A percentile compares a stretch with the other conserved stretches of the same genome.
Conservation (phyloP, 2,888 invertebrate genomes). For the Harpagoxenus sublaevis region DNA sequence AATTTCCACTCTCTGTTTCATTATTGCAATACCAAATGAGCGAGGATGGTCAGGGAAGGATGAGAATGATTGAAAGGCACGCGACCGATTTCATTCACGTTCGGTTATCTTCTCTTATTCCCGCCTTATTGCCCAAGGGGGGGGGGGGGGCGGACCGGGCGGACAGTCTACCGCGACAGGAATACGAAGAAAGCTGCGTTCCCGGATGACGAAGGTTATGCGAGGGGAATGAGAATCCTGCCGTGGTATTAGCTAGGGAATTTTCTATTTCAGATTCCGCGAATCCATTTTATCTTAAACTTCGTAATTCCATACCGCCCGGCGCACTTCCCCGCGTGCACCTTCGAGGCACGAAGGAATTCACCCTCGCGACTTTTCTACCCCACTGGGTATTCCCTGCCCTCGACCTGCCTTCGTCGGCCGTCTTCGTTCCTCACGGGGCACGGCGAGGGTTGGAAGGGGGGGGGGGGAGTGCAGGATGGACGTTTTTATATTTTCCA, state of each 20-base stretch:
- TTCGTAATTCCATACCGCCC: conserved; percentile 77
- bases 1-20: conserved; percentile 14
- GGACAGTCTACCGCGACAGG: conserved; percentile 40
- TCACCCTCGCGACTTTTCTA: conserved; percentile 73
- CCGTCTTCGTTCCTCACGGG: not conserved
- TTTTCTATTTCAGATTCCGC: conserved; percentile 82
- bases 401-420: conserved; percentile 52
- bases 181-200: conserved; percentile 70
- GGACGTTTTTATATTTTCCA: conserved; percentile 57
- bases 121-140: conserved; percentile 1
- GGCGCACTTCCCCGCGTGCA: conserved; percentile 39
- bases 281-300: conserved; percentile 81
- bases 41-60: not conserved
- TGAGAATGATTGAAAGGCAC: conserved; percentile 53
- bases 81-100: conserved; percentile 68
- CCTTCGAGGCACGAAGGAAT: conserved; percentile 67
- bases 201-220: conserved; percentile 72
- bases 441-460: not conserved
- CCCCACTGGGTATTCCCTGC: conserved; percentile 57
- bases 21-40: conserved; percentile 18
- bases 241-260: conserved; percentile 78
- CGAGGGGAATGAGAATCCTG: conserved; percentile 73
- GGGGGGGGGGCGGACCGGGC: not conserved
- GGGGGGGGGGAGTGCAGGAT: not conserved
- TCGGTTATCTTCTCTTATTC: conserved; percentile 66